Conservation (phyloP, 2,797 vertebrate species). For the Amniataba percoides region DNA sequence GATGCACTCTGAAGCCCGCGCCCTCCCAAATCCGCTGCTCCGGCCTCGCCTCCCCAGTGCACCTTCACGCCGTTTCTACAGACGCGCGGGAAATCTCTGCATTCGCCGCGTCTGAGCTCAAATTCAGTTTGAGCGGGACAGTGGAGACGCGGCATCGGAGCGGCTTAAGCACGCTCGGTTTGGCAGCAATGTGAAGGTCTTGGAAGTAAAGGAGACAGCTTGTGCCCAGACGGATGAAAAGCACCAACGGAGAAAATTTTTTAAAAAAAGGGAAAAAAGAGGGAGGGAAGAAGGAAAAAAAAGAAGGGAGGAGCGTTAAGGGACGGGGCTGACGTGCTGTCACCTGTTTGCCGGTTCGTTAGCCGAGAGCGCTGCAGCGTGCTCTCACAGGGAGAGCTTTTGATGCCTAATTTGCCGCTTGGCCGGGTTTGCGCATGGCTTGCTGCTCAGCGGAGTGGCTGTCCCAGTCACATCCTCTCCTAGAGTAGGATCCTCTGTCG, state of each 20-base stretch:
- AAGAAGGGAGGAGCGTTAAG: slow-evolving; percentile 51
- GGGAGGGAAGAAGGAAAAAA: slow-evolving; percentile 3
- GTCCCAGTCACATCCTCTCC: slow-evolving; percentile 70
- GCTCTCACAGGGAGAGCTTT: slow-evolving; percentile 78
- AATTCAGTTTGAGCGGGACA: slow-evolving; percentile 33
- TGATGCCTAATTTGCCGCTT: slow-evolving; percentile 83
- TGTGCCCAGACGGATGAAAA: slow-evolving; percentile 58
- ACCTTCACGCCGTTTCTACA: background rate
- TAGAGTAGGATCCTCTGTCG: slow-evolving; percentile 51
- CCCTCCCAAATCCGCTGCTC: background rate
- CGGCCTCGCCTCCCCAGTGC: background rate
- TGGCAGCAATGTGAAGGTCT: slow-evolving; percentile 67
- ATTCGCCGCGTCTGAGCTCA: background rate
- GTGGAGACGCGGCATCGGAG: slow-evolving; percentile 50
- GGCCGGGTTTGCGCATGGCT: slow-evolving; percentile 78
- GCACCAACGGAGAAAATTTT: background rate
- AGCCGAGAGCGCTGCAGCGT: slow-evolving; percentile 63
- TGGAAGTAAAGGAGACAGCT: slow-evolving; percentile 62
- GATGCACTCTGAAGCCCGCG: background rate
- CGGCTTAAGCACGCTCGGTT: slow-evolving; percentile 65
- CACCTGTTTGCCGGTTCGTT: slow-evolving; percentile 82
- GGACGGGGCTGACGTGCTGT: slow-evolving; percentile 66
- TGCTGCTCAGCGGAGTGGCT: slow-evolving; percentile 74
- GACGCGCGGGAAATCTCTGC: background rate
- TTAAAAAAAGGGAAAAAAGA: background rate